Evolutionary conservation across 1,140 invertebrate genomes (phyloP).

Genomic region (Colletes latitarsis): DNA sequence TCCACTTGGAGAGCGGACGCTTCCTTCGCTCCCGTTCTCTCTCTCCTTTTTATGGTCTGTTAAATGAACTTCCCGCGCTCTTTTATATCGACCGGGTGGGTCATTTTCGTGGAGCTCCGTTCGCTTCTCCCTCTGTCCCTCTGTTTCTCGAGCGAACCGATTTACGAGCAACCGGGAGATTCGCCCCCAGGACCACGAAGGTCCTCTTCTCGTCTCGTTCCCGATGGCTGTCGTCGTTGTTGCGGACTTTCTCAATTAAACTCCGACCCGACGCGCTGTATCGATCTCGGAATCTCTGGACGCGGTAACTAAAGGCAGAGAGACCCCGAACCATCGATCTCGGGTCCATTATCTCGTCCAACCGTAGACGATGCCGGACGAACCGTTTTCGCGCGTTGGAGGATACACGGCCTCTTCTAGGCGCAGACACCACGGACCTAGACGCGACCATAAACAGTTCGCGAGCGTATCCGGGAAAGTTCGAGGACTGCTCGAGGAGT

Average conservation of each 20-base stretch:
- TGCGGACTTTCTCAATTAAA: constrained; percentile 28
- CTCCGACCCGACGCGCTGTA: constrained; percentile 4
- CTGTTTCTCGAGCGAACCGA: constrained; percentile 54
- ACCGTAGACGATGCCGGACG: background rate
- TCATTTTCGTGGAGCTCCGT: constrained; percentile 71
- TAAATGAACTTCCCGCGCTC: constrained; percentile 78
- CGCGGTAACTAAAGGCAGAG: background rate
- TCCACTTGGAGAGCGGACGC: constrained; percentile 35
- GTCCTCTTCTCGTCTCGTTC: constrained; percentile 1
- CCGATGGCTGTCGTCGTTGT: constrained; percentile 26
- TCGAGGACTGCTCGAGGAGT: background rate
- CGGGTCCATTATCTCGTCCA: background rate
- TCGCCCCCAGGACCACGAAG: constrained; percentile 20
- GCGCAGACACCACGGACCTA: no score
- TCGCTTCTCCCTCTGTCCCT: background rate
- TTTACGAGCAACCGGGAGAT: constrained; percentile 72
- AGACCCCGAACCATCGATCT: background rate
- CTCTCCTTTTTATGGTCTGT: constrained; percentile 74
- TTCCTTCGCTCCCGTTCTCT: constrained; percentile 34
- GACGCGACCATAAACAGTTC: background rate
- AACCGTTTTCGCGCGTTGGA: no score
- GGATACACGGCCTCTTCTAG: background rate
- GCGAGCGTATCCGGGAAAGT: background rate
- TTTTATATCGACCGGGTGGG: constrained; percentile 75
- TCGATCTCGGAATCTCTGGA: constrained; percentile 2